Evolutionary conservation across 2,888 invertebrate genomes (phyloP).

Genomic region (Andrena minutula): DNA sequence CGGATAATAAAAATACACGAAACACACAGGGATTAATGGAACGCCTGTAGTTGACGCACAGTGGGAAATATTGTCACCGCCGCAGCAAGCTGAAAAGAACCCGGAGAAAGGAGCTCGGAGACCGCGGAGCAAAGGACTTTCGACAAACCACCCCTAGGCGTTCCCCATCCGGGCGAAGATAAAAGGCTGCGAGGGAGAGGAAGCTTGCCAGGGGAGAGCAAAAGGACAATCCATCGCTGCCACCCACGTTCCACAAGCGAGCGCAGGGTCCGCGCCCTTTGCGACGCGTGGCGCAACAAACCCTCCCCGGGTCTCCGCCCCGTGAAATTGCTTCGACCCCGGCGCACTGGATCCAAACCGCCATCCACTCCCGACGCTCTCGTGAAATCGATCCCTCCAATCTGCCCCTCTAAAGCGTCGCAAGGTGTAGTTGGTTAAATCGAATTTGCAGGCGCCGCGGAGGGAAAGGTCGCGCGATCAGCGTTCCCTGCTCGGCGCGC

Average conservation of each 20-base stretch:
- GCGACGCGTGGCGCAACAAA: slow-evolving; percentile 44
- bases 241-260: slow-evolving; percentile 46
- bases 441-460: slow-evolving; percentile 8
- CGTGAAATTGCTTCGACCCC: slow-evolving; percentile 46
- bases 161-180: slow-evolving; percentile 35
- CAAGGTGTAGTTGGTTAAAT: slow-evolving; percentile 49
- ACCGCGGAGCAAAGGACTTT: slow-evolving; percentile 43
- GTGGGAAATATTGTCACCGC: slow-evolving; percentile 18
- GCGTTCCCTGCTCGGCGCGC: neutral
- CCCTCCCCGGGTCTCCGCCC: slow-evolving; percentile 48
- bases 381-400: slow-evolving; percentile 60
- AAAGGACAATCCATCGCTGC: slow-evolving; percentile 53
- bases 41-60: neutral
- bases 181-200: slow-evolving; percentile 45
- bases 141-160: slow-evolving; percentile 41
- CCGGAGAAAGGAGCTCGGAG: neutral
- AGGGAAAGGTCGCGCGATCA: neutral
- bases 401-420: slow-evolving; percentile 36
- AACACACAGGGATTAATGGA: neutral
- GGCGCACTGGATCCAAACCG: slow-evolving; percentile 31
- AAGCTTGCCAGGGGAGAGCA: slow-evolving; percentile 17
- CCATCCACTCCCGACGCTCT: slow-evolving; percentile 41
- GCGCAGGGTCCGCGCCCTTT: slow-evolving; percentile 44
- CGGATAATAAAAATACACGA: neutral
- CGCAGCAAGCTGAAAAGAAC: slow-evolving; percentile 20